Conservation (phyloP, 2,797 vertebrate genomes). For the Gymnodraco acuticeps region DNA sequence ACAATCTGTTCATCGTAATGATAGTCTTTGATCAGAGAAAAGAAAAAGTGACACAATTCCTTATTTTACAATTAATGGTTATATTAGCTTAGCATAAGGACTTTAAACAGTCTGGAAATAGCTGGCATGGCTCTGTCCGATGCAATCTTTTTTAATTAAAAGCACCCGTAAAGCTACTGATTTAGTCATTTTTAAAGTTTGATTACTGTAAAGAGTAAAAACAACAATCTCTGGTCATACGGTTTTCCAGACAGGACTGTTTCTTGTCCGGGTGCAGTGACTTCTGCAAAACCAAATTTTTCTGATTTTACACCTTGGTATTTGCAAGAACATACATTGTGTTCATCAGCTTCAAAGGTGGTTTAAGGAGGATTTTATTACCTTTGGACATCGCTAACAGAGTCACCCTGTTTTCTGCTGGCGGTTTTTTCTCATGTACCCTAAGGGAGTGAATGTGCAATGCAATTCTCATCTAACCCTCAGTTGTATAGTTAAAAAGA, state of each 20-base stretch:
- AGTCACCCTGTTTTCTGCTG: neutral
- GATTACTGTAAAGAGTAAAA: no score
- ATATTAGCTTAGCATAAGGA: no score
- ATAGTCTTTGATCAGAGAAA: neutral
- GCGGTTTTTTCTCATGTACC: neutral
- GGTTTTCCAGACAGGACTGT: neutral
- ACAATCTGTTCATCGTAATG: neutral
- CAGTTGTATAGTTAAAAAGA: constrained; percentile 1
- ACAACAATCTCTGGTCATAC: no score
- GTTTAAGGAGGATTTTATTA: neutral
- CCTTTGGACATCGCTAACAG: neutral
- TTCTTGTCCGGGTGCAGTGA: neutral
- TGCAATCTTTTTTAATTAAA: no score
- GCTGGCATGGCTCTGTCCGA: no score
- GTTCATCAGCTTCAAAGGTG: constrained; percentile 11
- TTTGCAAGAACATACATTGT: neutral
- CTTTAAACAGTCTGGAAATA: no score
- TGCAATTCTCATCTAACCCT: neutral
- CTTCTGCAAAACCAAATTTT: neutral
- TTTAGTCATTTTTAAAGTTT: no score
- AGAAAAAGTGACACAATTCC: neutral
- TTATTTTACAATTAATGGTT: no score
- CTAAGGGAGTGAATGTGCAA: neutral
- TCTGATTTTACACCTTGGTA: neutral
- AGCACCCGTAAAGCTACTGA: no score